Evolutionary conservation across 2,113 vertebrate genomes (phyloP).

Genomic region (Seriola aureovittata): DNA sequence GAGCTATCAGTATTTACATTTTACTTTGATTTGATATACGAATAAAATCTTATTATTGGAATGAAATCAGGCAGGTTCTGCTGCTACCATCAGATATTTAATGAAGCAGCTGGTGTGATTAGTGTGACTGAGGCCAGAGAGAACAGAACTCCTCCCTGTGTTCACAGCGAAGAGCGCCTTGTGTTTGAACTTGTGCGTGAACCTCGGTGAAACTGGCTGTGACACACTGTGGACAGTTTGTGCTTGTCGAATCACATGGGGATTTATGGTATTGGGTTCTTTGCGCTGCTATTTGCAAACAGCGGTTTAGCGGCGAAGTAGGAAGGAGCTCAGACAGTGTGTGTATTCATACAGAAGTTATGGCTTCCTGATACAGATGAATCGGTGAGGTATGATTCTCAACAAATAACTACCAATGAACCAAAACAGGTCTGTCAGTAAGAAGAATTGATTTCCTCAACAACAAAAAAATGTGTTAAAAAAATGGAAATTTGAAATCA

Average conservation of each 20-base stretch:
- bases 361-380: neutral
- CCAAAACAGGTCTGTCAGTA: neutral
- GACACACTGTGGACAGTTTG: neutral
- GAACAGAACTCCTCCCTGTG: conserved; percentile 11
- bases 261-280: conserved; percentile 2
- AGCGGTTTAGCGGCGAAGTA: neutral
- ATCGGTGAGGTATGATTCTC: neutral
- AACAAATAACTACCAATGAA: neutral
- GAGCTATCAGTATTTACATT: no score
- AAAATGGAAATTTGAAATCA: neutral
- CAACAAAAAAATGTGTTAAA: no score
- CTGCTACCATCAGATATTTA: no score
- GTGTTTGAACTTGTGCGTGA: conserved; percentile 6
- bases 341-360: neutral
- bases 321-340: neutral
- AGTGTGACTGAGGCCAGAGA: neutral
- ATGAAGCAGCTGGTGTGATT: neutral
- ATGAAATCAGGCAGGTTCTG: no score
- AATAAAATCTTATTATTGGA: no score
- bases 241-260: neutral
- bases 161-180: conserved; percentile 8
- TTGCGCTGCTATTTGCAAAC: neutral
- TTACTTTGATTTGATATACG: no score
- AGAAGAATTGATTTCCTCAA: neutral
- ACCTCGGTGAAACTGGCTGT: neutral